A percentile compares a stretch with the other conserved stretches of the same genome.
phyloP scores from a whole-genome alignment of 2,888 invertebrate species.

The Cataglyphis livida region DNA sequence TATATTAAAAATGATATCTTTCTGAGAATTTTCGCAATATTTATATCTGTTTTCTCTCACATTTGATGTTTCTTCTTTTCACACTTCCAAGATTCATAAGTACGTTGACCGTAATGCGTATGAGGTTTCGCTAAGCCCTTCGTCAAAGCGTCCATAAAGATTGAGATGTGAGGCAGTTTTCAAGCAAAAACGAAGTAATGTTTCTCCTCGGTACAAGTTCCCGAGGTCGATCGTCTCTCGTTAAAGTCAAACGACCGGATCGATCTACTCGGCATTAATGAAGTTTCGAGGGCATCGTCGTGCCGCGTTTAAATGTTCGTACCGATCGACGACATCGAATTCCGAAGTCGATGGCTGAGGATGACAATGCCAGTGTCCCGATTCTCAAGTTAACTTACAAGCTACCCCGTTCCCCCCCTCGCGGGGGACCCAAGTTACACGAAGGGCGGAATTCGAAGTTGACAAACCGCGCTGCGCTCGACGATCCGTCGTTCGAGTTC shows the following conservation, averaged over 20 bases:
- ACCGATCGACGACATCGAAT: slow-evolving; percentile 38
- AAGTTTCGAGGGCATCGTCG: slow-evolving; percentile 41
- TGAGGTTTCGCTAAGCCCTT: slow-evolving; percentile 20
- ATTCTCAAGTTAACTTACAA: slow-evolving; percentile 55
- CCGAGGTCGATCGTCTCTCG: slow-evolving; percentile 34
- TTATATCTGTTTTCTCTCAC: slow-evolving; percentile 6
- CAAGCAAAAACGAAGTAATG: slow-evolving; percentile 33
- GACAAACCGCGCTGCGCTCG: slow-evolving; percentile 45
- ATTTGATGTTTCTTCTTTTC: neutral
- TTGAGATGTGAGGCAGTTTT: slow-evolving; percentile 21
- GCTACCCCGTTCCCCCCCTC: neutral
- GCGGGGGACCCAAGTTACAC: neutral
- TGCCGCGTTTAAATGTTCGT: slow-evolving; percentile 35
- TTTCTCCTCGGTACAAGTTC: slow-evolving; percentile 6
- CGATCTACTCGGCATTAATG: slow-evolving; percentile 49
- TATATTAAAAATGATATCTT: neutral
- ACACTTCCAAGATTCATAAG: slow-evolving; percentile 12
- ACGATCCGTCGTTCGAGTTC: slow-evolving; percentile 38
- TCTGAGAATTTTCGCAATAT: slow-evolving; percentile 2
- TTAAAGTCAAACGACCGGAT: slow-evolving; percentile 45
- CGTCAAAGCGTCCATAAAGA: slow-evolving; percentile 20
- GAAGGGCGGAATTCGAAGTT: slow-evolving; percentile 44
- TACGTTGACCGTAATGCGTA: slow-evolving; percentile 5
- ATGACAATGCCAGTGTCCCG: slow-evolving; percentile 31
- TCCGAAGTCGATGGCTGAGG: slow-evolving; percentile 38